Evolutionary conservation across 2,888 invertebrate species (phyloP), one percentile per base, ranked within the genome.

Genomic region (Cecidostiba fungosa): DNA sequence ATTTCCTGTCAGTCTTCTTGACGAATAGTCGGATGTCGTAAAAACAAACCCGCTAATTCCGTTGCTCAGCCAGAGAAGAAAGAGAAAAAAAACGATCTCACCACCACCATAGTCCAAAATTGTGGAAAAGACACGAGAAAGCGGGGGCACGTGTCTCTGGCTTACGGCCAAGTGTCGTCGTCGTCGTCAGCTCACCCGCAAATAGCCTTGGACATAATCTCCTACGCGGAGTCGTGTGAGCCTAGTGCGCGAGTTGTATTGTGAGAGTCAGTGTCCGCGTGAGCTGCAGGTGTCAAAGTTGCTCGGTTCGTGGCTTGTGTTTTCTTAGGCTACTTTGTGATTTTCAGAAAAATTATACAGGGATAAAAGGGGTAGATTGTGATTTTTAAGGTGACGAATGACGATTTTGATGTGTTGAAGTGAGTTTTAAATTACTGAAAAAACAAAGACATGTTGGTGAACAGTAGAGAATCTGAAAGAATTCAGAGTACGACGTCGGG

Each of bases 151-250:
- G 54, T 23, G 54, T 50, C 69, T 23, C 10, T 8, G 23, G 29
- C 70, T 43, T 19, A 39, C 0, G 14, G 77, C 62, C 23, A 78
- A 47, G 66, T 43, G 77, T 77, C 77, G 77, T n/a, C 26, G 77
- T n/a, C 26, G 29, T 70, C 39, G 29, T 32, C 54, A n/a, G 47
- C 70, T 50, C 32, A 39, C 79, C 79, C 79, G 72, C 79, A 80
- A 80, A 80, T 80, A 80, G 79, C 70, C 70, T 72, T 80, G 79
- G 79, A 72, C 47, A 72, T 36, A 72, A 50, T 80, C 50, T 29
- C 43, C 23, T 29, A 23, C 70, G 23, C 50, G 36, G 14, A 19
- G 50, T 16, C n/a, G 47, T 12, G 69, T 19, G 32, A 32, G 19
- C 54, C 50, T 59, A 59, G 54, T 59, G 54, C 54, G 66, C 66